These are phyloP conservation scores for Rhagoletis zephyria DNA, from an alignment of 1,140 invertebrate genomes.

Conservation along the genomic window DNA sequence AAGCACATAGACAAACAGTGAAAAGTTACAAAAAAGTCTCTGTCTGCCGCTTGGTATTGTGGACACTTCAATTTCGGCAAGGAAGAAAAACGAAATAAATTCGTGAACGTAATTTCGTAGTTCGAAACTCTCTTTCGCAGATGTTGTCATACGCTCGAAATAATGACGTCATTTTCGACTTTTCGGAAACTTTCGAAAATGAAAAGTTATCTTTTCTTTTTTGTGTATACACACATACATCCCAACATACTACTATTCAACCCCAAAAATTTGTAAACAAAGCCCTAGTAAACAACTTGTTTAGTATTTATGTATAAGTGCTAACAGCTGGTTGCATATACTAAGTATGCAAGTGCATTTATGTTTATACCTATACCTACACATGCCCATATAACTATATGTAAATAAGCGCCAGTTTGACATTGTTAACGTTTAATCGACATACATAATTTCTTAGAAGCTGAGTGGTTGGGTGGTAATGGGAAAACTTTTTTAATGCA, in stretches of 20 bases:
- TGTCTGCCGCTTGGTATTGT: background rate
- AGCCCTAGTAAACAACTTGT: slow-evolving; percentile 31
- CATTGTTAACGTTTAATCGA: background rate
- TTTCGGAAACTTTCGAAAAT: background rate
- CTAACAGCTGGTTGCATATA: background rate
- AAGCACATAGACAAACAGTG: background rate
- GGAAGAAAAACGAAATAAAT: background rate
- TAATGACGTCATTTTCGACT: slow-evolving; percentile 25
- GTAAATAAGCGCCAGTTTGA: background rate
- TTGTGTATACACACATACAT: background rate
- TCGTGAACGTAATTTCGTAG: background rate
- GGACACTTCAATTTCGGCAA: slow-evolving; percentile 17
- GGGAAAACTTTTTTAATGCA: slow-evolving; percentile 4
- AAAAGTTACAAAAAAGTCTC: background rate
- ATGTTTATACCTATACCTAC: background rate
- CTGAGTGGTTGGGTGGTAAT: slow-evolving; percentile 11
- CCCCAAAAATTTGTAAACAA: slow-evolving; percentile 47
- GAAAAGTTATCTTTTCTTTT: background rate
- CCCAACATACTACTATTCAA: background rate
- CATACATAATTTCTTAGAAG: slow-evolving; percentile 10
- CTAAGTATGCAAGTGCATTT: background rate
- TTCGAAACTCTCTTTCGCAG: slow-evolving; percentile 26
- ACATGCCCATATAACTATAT: background rate
- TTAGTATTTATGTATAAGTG: background rate
- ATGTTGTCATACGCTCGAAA: background rate